Conservation (phyloP, 2,113 vertebrate genomes). For the Pseudopipra pipra region DNA sequence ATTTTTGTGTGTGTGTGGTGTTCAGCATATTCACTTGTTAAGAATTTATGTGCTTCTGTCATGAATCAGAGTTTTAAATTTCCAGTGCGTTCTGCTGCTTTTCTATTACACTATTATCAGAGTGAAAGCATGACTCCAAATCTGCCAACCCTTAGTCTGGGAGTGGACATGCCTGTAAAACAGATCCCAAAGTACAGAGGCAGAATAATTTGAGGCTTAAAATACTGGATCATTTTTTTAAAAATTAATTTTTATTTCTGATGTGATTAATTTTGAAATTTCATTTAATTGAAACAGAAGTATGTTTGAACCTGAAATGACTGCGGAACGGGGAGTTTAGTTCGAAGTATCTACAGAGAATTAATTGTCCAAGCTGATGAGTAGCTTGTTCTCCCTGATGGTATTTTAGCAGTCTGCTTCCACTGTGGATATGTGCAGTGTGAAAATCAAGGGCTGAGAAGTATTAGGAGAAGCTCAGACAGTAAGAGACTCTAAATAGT, state of each 20-base stretch:
- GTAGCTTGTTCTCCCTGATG: background rate
- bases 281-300: background rate
- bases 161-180: background rate
- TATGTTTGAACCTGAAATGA: background rate
- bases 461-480: conserved; percentile 1
- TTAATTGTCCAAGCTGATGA: background rate
- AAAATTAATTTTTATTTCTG: background rate
- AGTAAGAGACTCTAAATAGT: background rate
- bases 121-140: background rate
- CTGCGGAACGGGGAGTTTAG: background rate
- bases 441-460: background rate
- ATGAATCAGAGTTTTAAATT: background rate
- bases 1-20: background rate
- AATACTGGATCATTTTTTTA: background rate
- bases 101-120: background rate
- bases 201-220: background rate
- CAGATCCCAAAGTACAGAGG: background rate
- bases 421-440: background rate
- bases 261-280: background rate
- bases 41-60: background rate
- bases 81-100: background rate
- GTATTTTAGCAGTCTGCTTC: background rate
- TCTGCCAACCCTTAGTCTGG: background rate
- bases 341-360: background rate
- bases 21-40: background rate